phyloP scores from a whole-genome alignment of 2,888 invertebrate genomes.

The Protophormia terraenovae region DNA sequence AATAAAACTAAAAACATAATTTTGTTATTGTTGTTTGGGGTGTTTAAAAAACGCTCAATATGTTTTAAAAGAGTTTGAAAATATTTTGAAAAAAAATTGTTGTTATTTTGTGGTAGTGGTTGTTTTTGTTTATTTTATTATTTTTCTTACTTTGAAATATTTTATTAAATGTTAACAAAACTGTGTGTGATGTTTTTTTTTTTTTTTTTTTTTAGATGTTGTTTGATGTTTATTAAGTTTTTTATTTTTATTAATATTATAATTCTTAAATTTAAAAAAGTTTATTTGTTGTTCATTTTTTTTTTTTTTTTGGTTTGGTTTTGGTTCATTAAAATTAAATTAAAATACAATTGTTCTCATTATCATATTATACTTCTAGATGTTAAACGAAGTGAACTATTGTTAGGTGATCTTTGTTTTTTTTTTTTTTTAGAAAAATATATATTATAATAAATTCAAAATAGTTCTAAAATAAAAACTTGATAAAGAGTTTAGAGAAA shows the following conservation, averaged over 20 bases:
- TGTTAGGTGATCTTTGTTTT: too few species aligned
- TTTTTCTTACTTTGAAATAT: constrained; percentile 22
- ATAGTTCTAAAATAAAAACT: constrained; percentile 43
- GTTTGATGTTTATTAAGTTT: constrained; percentile 53
- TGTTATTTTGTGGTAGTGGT: background rate
- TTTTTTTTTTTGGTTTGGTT: constrained; percentile 58
- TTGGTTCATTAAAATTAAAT: constrained; percentile 71
- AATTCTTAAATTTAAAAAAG: constrained; percentile 70
- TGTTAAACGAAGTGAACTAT: constrained; percentile 33
- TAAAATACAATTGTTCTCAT: constrained; percentile 75
- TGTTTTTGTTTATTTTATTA: background rate
- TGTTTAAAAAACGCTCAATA: constrained; percentile 6
- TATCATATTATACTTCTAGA: constrained; percentile 32
- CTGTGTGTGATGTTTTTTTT: constrained; percentile 39
- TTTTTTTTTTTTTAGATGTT: constrained; percentile 40
- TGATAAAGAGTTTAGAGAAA: constrained; percentile 45
- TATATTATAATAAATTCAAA: too few species aligned
- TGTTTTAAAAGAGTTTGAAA: constrained; percentile 6
- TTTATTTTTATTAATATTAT: constrained; percentile 34
- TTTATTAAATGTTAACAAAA: constrained; percentile 61
- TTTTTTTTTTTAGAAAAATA: constrained; percentile 18
- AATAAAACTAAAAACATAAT: constrained; percentile 54
- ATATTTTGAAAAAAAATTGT: constrained; percentile 22
- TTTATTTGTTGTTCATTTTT: constrained; percentile 76
- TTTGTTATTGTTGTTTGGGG: too few species aligned